Conservation (phyloP, 1,140 invertebrate species). For the Rhagoletis zephyria region DNA sequence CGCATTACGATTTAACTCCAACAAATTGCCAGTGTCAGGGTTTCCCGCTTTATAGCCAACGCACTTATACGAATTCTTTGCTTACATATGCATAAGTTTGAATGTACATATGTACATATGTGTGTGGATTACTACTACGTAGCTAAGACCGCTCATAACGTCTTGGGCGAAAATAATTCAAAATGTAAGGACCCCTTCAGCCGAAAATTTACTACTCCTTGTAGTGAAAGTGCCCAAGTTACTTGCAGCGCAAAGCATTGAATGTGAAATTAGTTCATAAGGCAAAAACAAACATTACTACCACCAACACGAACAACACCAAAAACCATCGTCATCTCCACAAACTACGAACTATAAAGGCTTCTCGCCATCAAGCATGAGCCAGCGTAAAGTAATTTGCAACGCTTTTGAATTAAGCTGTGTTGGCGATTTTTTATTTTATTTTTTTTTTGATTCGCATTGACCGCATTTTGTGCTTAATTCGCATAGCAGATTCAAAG, state of each 20-base stretch:
- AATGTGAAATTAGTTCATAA: slow-evolving; percentile 42
- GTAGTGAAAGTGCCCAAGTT: background rate
- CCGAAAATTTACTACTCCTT: slow-evolving; percentile 38
- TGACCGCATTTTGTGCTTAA: slow-evolving; percentile 5
- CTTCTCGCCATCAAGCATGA: background rate
- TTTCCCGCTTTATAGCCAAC: slow-evolving; percentile 39
- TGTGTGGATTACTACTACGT: background rate
- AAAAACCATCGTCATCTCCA: background rate
- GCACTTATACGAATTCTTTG: background rate
- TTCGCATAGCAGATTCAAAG: background rate
- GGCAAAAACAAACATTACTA: background rate
- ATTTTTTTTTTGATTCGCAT: slow-evolving; percentile 9
- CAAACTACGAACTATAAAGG: background rate
- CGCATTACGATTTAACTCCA: slow-evolving; percentile 10
- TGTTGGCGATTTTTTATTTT: slow-evolving; percentile 35
- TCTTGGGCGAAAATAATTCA: slow-evolving; percentile 47
- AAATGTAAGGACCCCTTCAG: slow-evolving; percentile 7
- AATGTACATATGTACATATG: background rate
- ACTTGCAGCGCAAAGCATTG: background rate
- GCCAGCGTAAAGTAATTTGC: background rate
- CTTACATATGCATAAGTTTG: background rate
- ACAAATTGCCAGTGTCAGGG: slow-evolving; percentile 52
- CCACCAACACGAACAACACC: background rate
- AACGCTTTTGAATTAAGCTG: slow-evolving; percentile 31
- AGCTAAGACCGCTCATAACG: background rate